A percentile compares a stretch with the other conserved stretches of the same genome.
phyloP scores from a whole-genome alignment of 2,888 invertebrate species.

The Gasteruption jaculator region DNA sequence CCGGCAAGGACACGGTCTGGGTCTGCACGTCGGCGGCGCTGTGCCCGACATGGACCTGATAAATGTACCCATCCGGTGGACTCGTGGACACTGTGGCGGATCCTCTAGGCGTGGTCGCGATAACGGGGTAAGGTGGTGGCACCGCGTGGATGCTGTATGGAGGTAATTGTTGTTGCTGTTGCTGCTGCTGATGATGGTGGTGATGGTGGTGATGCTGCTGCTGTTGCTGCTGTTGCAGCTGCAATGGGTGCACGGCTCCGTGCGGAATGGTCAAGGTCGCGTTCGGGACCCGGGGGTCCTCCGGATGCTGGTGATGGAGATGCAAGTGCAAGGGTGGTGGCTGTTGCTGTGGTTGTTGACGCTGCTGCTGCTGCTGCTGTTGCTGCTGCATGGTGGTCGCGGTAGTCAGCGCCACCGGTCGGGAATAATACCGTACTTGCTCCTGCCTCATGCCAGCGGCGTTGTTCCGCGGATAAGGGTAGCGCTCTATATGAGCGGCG shows the following conservation, averaged over 20 bases:
- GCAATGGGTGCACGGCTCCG: constrained; percentile 29
- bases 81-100: constrained; percentile 8
- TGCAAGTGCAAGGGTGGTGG: constrained; percentile 39
- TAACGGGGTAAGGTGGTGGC: constrained; percentile 22
- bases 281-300: constrained; percentile 11
- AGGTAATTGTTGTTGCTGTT: constrained; percentile 28
- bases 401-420: neutral
- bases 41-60: constrained; percentile 28
- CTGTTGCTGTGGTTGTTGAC: constrained; percentile 20
- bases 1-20: constrained; percentile 33
- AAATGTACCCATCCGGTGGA: constrained; percentile 22
- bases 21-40: constrained; percentile 33
- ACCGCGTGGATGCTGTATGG: constrained; percentile 35
- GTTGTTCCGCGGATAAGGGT: constrained; percentile 41
- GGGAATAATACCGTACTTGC: neutral
- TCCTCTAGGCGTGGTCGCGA: constrained; percentile 6
- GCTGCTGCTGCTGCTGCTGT: constrained; percentile 22
- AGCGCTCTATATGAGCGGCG: constrained; percentile 44
- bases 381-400: constrained; percentile 20
- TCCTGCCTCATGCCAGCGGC: constrained; percentile 26
- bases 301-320: constrained; percentile 36
- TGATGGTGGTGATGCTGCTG: constrained; percentile 37
- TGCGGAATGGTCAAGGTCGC: constrained; percentile 22
- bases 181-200: constrained; percentile 30
- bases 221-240: constrained; percentile 35